These are phyloP conservation scores for Napeogenes sylphis DNA, from an alignment of 2,888 invertebrate genomes.

Conservation along the genomic window DNA sequence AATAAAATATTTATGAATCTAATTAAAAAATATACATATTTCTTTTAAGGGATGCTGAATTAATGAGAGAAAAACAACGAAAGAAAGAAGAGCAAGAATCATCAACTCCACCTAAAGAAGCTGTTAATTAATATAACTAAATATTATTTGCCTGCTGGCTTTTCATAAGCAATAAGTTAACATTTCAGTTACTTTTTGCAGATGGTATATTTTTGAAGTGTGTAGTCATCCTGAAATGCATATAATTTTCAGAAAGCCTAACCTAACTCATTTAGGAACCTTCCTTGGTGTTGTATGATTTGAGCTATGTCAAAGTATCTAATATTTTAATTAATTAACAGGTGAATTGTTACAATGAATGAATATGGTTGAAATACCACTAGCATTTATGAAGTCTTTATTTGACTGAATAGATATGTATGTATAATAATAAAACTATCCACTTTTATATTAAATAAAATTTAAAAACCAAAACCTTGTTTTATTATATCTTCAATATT, in stretches of 20 bases:
- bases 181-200: conserved; percentile 47
- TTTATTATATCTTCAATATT: conserved; percentile 6
- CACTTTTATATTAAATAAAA: conserved; percentile 70
- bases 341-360: conserved; percentile 41
- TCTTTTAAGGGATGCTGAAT: conserved; percentile 86
- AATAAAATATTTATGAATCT: too few relatives aligned
- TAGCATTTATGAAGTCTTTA: conserved; percentile 64
- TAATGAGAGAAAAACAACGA: conserved; percentile 92
- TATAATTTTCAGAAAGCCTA: conserved; percentile 16
- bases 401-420: conserved; percentile 70
- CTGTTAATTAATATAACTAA: conserved; percentile 50
- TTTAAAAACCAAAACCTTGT: conserved; percentile 39
- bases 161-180: conserved; percentile 45
- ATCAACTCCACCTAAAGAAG: conserved; percentile 51
- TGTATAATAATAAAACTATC: conserved; percentile 54
- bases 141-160: conserved; percentile 41
- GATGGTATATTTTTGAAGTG: conserved; percentile 35
- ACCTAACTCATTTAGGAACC: conserved; percentile 42
- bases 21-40: not conserved
- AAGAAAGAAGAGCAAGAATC: conserved; percentile 81
- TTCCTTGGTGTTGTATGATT: conserved; percentile 44
- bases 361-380: conserved; percentile 41
- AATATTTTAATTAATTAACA: conserved; percentile 47
- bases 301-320: conserved; percentile 37
- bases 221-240: conserved; percentile 13